Conservation (phyloP, 2,888 invertebrate species). For the Herminia tarsipennalis region DNA sequence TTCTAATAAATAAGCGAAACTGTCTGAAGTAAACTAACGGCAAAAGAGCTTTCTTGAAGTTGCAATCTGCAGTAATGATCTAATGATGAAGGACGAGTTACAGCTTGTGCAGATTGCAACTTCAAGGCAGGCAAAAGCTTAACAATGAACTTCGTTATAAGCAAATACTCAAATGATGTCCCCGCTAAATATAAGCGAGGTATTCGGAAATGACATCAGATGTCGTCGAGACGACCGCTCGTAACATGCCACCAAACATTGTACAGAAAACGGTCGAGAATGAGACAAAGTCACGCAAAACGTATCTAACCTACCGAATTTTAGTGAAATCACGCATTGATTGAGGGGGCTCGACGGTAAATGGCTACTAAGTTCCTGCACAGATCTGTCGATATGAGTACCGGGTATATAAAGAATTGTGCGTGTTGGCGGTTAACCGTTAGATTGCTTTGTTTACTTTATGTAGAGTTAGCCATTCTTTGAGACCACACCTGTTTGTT, state of each 20-base stretch:
- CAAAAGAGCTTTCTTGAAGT: too few species aligned
- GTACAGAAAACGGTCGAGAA: conserved; percentile 9
- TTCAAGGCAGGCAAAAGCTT: neutral
- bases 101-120: neutral
- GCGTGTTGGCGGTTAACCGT: neutral
- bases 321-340: conserved; percentile 9
- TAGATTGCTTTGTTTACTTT: conserved; percentile 4
- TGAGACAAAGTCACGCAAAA: conserved; percentile 14
- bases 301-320: conserved; percentile 2
- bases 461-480: neutral
- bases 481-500: neutral
- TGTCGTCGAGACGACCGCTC: conserved; percentile 1
- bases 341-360: conserved; percentile 9
- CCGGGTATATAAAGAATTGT: neutral
- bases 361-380: conserved; percentile 7
- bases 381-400: conserved; percentile 3
- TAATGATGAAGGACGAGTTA: too few species aligned
- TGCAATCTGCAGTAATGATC: too few species aligned
- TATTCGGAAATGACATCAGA: conserved; percentile 17
- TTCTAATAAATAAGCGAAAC: too few species aligned
- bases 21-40: too few species aligned
- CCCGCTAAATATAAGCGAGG: neutral
- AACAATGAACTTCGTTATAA: neutral
- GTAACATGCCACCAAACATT: conserved; percentile 6
- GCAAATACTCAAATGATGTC: neutral